Percentiles rank a stretch among this genome's conserved stretches.
phyloP scores from a whole-genome alignment of 1,140 invertebrate species.

The Dendrolimus kikuchii region DNA sequence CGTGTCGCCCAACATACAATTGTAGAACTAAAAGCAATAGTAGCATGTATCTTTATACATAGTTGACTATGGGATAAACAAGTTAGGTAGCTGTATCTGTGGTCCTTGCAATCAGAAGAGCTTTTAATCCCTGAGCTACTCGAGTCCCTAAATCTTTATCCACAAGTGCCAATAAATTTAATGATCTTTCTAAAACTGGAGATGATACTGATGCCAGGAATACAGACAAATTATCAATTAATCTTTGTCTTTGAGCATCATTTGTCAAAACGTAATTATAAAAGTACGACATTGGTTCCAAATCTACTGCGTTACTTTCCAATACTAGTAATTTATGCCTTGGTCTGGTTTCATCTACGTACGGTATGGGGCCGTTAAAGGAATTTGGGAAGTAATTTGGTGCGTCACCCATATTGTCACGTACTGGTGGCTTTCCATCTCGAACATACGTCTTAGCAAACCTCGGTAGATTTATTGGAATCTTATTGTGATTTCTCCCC shows the following conservation, averaged over 20 bases:
- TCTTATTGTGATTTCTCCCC: slow-evolving; percentile 86
- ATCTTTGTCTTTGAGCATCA: slow-evolving; percentile 28
- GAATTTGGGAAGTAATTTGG: slow-evolving; percentile 97
- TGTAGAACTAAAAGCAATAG: too few species aligned
- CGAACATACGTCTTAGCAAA: slow-evolving; percentile 75
- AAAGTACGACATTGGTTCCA: slow-evolving; percentile 29
- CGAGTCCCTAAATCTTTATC: slow-evolving; percentile 24
- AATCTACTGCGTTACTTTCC: slow-evolving; percentile 37
- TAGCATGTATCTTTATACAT: too few species aligned
- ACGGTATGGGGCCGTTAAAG: slow-evolving; percentile 81
- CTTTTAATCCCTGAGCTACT: too few species aligned
- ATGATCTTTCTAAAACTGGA: slow-evolving; percentile 15
- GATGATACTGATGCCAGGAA: slow-evolving; percentile 17
- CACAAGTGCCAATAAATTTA: slow-evolving; percentile 23
- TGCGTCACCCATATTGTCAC: slow-evolving; percentile 80
- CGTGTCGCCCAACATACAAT: too few species aligned
- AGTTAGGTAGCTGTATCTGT: too few species aligned
- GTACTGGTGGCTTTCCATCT: slow-evolving; percentile 81
- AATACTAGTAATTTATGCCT: slow-evolving; percentile 22
- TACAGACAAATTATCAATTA: slow-evolving; percentile 26
- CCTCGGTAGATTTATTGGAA: slow-evolving; percentile 90
- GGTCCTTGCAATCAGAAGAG: too few species aligned
- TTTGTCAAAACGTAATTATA: slow-evolving; percentile 31
- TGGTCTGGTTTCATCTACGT: slow-evolving; percentile 30
- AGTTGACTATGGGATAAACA: too few species aligned